Evolutionary conservation across 2,797 vertebrate genomes (phyloP).

Genomic region (Pipistrellus nathusii): DNA sequence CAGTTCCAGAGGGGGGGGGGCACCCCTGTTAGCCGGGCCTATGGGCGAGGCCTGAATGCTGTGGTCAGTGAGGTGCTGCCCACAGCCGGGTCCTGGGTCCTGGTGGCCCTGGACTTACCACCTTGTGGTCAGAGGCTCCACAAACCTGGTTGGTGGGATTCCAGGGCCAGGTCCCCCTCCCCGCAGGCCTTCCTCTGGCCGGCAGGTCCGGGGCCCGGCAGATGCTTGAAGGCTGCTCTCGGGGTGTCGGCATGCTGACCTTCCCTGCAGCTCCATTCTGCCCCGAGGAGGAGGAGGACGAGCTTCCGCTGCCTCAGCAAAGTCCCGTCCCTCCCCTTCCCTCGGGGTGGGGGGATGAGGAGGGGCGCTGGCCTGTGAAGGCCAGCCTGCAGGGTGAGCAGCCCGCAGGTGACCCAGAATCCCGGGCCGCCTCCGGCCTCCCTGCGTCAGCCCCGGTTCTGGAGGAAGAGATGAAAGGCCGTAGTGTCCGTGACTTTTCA

Average conservation of each 20-base stretch:
- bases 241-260: neutral
- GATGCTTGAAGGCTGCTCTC: neutral
- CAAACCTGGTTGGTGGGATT: neutral
- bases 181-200: neutral
- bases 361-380: neutral
- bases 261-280: no score
- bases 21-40: neutral
- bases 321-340: neutral
- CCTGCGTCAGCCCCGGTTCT: no score
- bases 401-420: neutral
- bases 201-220: no score
- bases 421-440: neutral
- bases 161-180: rapidly evolving
- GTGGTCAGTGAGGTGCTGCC: neutral
- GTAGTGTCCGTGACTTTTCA: no score
- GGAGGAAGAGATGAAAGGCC: no score
- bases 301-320: neutral
- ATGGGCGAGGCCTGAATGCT: neutral
- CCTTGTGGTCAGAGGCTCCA: neutral
- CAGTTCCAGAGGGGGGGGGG: neutral
- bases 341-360: no score
- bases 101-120: neutral
- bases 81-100: neutral
- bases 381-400: neutral
- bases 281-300: neutral